Evolutionary conservation across 2,797 vertebrate genomes (phyloP).

Genomic region (Peromyscus eremicus): DNA sequence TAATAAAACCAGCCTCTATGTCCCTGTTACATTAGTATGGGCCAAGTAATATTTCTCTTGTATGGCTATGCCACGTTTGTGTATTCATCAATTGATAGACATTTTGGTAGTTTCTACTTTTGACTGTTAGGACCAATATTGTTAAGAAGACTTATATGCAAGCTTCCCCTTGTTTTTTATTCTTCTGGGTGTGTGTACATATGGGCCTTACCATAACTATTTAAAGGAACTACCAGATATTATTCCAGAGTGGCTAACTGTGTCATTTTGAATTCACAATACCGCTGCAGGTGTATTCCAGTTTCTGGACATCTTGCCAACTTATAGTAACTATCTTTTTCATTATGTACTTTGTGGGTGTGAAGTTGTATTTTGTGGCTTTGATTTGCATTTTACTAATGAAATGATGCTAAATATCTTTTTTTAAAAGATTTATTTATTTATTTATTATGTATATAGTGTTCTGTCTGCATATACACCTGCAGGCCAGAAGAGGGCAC

Average conservation of each 20-base stretch:
- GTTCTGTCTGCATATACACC: no score
- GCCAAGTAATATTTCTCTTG: constrained; percentile 22
- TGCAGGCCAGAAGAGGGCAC: no score
- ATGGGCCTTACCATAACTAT: neutral
- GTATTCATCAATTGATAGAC: neutral
- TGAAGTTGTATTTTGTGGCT: constrained; percentile 40
- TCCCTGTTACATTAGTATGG: constrained; percentile 43
- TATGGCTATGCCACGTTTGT: constrained; percentile 15
- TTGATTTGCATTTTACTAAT: constrained; percentile 61
- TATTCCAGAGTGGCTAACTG: neutral
- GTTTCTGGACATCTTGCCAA: constrained; percentile 8
- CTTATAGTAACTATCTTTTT: neutral
- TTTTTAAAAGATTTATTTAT: no score
- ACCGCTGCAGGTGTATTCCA: neutral
- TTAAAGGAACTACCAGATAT: neutral
- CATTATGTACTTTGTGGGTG: constrained; percentile 28
- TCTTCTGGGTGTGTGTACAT: constrained; percentile 9
- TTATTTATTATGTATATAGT: no score
- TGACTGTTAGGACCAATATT: neutral
- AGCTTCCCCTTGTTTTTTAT: neutral
- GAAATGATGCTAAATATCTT: neutral
- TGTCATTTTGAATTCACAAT: neutral
- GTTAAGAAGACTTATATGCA: neutral
- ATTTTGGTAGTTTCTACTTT: constrained; percentile 55
- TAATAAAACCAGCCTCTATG: neutral